Percentiles rank a stretch among this genome's conserved stretches.
Evolutionary conservation across 2,888 invertebrate species (phyloP).

Genomic region (Autographa gamma): DNA sequence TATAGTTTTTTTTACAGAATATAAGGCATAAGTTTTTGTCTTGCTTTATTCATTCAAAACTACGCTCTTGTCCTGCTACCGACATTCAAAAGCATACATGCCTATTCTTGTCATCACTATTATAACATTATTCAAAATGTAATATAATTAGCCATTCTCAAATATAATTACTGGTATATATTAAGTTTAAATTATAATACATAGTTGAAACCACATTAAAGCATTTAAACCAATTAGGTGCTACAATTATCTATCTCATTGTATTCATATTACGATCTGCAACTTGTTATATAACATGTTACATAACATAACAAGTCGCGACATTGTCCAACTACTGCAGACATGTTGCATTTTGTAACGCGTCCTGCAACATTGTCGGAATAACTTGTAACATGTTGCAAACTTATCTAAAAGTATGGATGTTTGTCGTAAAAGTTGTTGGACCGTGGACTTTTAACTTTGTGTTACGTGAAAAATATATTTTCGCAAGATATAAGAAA

Average conservation of each 20-base stretch:
- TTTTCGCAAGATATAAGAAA: neutral
- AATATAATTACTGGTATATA: neutral
- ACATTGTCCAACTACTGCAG: neutral
- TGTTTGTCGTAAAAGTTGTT: neutral
- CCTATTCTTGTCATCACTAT: neutral
- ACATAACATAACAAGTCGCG: neutral
- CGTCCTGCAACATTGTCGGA: neutral
- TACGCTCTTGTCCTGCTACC: no score
- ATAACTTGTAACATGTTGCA: neutral
- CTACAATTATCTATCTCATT: neutral
- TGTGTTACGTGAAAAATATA: neutral
- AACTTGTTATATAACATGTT: neutral
- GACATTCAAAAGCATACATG: no score
- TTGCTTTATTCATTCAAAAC: no score
- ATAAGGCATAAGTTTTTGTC: no score
- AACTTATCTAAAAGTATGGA: slow-evolving; percentile 3
- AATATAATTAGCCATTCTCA: neutral
- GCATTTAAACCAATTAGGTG: neutral
- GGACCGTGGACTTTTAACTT: neutral
- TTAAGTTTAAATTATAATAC: neutral
- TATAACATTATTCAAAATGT: neutral
- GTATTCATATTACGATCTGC: neutral
- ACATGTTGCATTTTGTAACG: neutral
- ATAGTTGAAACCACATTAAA: neutral
- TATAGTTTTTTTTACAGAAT: no score